A percentile compares a stretch with the other conserved stretches of the same genome.
phyloP scores from a whole-genome alignment of 1,140 invertebrate species.

The Scaptomyza hsui region DNA sequence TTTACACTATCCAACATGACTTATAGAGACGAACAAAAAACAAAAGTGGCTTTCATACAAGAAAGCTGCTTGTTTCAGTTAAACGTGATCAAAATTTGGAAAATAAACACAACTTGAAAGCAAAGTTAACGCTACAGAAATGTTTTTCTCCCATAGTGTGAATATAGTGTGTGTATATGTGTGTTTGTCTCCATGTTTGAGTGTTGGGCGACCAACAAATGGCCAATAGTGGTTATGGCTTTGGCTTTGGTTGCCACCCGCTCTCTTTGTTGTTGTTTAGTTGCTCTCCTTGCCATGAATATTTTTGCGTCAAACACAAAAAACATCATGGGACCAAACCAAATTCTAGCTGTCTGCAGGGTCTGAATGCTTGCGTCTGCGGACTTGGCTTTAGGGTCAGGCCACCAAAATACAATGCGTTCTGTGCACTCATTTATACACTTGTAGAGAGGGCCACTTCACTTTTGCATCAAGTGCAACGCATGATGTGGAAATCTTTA shows the following conservation, averaged over 20 bases:
- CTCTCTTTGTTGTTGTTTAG: conserved; percentile 9
- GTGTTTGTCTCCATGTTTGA: conserved; percentile 11
- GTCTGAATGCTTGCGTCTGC: conserved; percentile 3
- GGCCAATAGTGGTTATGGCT: conserved; percentile 58
- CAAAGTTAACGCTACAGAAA: conserved; percentile 51
- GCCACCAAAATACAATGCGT: conserved; percentile 49
- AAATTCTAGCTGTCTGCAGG: conserved; percentile 29
- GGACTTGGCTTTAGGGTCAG: conserved; percentile 32
- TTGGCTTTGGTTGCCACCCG: conserved; percentile 8
- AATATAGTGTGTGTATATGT: conserved; percentile 11
- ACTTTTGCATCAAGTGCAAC: not conserved
- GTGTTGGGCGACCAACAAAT: conserved; percentile 53
- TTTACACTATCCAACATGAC: conserved; percentile 29
- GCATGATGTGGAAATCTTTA: no score
- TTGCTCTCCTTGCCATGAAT: conserved; percentile 57
- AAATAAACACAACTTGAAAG: conserved; percentile 56
- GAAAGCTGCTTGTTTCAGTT: conserved; percentile 15
- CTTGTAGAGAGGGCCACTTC: not conserved
- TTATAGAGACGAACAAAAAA: conserved; percentile 21
- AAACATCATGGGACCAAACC: conserved; percentile 37
- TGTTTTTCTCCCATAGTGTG: not conserved
- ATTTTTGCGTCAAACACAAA: conserved; percentile 74
- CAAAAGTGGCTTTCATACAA: conserved; percentile 23
- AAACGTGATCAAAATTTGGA: conserved; percentile 72
- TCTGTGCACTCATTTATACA: conserved; percentile 37